phyloP scores from a whole-genome alignment of 2,888 invertebrate species.

The Caenorhabditis sinica region DNA sequence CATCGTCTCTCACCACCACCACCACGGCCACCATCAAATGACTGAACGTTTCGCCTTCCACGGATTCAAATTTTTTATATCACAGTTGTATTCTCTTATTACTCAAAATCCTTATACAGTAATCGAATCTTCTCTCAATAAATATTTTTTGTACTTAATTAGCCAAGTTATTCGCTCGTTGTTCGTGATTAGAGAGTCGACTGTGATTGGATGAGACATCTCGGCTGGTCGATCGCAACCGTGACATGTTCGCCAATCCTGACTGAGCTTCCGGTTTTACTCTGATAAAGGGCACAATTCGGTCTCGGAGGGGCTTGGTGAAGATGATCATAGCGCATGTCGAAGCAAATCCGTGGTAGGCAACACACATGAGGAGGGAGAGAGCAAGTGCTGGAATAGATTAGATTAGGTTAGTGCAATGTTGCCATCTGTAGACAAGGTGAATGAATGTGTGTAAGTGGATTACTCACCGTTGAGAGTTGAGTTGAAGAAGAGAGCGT shows the following conservation, averaged over 20 bases:
- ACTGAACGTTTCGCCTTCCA: too few relatives aligned
- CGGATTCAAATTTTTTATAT: too few relatives aligned
- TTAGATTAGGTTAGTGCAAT: background rate
- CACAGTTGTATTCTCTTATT: too few relatives aligned
- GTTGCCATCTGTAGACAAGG: too few relatives aligned
- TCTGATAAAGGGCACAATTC: slow-evolving; percentile 23
- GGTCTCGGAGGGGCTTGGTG: slow-evolving; percentile 23
- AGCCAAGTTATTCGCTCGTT: background rate
- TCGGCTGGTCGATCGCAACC: background rate
- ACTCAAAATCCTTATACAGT: too few relatives aligned
- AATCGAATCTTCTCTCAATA: too few relatives aligned
- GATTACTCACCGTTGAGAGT: slow-evolving; percentile 1
- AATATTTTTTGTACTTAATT: background rate
- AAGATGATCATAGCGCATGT: slow-evolving; percentile 36
- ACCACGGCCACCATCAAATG: too few relatives aligned
- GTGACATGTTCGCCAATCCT: slow-evolving; percentile 2
- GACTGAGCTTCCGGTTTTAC: background rate
- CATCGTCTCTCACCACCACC: too few relatives aligned
- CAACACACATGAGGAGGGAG: slow-evolving; percentile 10
- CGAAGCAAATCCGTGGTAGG: slow-evolving; percentile 31
- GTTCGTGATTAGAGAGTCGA: background rate
- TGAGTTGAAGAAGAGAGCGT: slow-evolving; percentile 15
- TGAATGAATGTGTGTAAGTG: too few relatives aligned
- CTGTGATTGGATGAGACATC: slow-evolving; percentile 4
- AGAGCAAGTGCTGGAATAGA: slow-evolving; percentile 15